A percentile compares a stretch with the other conserved stretches of the same genome.
Evolutionary conservation across 2,888 invertebrate genomes (phyloP).

Genomic region (Parnassius glacialis): DNA sequence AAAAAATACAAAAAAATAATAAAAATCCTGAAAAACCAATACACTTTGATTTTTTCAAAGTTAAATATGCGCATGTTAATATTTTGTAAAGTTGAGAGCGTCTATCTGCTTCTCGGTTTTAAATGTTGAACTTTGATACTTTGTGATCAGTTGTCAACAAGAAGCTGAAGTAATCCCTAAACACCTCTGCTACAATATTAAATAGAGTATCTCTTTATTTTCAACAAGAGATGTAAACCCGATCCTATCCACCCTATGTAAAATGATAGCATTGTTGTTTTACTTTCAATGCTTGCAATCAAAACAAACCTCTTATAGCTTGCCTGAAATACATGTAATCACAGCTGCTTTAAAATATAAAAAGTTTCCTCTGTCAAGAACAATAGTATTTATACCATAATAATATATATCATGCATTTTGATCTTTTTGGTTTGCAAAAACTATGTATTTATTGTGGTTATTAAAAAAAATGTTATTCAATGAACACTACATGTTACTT

Average conservation of each 20-base stretch:
- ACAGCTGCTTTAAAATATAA: neutral
- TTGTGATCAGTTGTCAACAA: neutral
- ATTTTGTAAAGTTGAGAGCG: constrained; percentile 10
- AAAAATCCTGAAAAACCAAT: constrained; percentile 28
- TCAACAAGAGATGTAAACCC: constrained; percentile 5
- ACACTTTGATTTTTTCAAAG: constrained; percentile 35
- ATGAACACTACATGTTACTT: too few species aligned
- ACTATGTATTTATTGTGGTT: neutral
- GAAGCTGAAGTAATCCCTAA: neutral
- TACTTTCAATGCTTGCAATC: neutral
- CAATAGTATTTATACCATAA: too few species aligned
- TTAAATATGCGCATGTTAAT: constrained; percentile 33
- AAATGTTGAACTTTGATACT: neutral
- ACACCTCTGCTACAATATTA: constrained; percentile 3
- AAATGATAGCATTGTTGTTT: neutral
- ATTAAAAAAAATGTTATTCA: too few species aligned
- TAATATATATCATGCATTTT: constrained; percentile 10
- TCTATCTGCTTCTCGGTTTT: constrained; percentile 14
- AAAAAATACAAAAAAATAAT: constrained; percentile 35
- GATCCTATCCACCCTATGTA: neutral
- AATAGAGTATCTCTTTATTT: neutral
- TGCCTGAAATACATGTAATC: constrained; percentile 2
- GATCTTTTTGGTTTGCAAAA: constrained; percentile 17
- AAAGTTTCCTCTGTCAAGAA: too few species aligned
- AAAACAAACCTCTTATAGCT: constrained; percentile 18